Conservation (phyloP, 2,113 vertebrate genomes). For the Ameiurus melas region DNA sequence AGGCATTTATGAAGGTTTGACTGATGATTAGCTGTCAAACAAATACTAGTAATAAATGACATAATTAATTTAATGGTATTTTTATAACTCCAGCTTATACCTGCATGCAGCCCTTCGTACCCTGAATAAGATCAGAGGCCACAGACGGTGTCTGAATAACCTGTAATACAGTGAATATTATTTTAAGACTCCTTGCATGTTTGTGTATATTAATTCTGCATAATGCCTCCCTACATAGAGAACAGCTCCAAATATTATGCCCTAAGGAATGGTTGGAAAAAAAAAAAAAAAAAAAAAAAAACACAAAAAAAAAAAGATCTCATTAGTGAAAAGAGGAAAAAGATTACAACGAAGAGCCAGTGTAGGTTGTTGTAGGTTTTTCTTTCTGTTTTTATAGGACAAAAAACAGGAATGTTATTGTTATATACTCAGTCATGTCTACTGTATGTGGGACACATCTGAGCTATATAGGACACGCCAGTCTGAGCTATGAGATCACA, state of each 20-base stretch:
- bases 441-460: constrained; percentile 1
- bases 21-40: background rate
- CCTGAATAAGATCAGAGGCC: background rate
- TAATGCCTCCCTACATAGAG: constrained; percentile 20
- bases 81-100: background rate
- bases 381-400: constrained; percentile 2
- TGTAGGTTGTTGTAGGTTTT: constrained; percentile 24
- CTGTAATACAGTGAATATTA: constrained; percentile 35
- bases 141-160: constrained; percentile 15
- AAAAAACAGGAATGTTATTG: constrained; percentile 8
- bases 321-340: constrained; percentile 30
- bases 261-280: constrained; percentile 27
- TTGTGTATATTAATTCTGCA: constrained; percentile 36
- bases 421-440: constrained; percentile 10
- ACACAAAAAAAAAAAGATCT: constrained; percentile 29
- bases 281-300: background rate
- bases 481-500: background rate
- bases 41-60: background rate
- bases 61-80: background rate
- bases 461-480: background rate
- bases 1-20: background rate
- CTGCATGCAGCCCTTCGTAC: background rate
- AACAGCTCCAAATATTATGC: constrained; percentile 35
- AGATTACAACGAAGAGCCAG: constrained; percentile 22
- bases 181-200: background rate